Evolutionary conservation across 2,888 invertebrate genomes (phyloP).

Genomic region (Petrolisthes cinctipes): DNA sequence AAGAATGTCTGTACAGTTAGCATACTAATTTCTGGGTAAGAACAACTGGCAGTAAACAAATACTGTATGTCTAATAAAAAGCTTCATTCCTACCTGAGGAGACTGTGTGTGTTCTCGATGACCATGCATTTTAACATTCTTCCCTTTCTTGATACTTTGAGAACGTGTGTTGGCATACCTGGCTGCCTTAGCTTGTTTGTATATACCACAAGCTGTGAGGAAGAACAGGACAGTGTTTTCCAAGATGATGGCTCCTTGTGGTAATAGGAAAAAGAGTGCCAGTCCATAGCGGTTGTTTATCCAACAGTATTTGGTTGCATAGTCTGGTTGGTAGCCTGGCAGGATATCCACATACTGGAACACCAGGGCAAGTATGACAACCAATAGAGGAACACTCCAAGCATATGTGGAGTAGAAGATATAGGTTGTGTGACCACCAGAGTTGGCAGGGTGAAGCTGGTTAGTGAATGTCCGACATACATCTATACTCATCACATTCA

Average conservation of each 20-base stretch:
- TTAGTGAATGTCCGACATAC: slow-evolving; percentile 70
- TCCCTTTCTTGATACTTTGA: slow-evolving; percentile 51
- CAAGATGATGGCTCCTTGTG: slow-evolving; percentile 69
- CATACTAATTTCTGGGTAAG: no score
- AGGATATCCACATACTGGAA: slow-evolving; percentile 65
- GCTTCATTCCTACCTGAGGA: slow-evolving; percentile 17
- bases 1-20: no score
- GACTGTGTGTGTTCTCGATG: not conserved
- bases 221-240: slow-evolving; percentile 70
- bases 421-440: slow-evolving; percentile 50
- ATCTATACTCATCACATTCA: slow-evolving; percentile 72
- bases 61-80: no score
- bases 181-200: slow-evolving; percentile 59
- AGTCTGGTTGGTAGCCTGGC: slow-evolving; percentile 65
- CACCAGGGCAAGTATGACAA: slow-evolving; percentile 67
- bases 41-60: no score
- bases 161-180: slow-evolving; percentile 60
- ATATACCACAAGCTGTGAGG: slow-evolving; percentile 68
- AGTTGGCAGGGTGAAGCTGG: slow-evolving; percentile 45
- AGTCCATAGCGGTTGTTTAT: slow-evolving; percentile 69
- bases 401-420: slow-evolving; percentile 69
- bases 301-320: slow-evolving; percentile 69
- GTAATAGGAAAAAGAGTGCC: slow-evolving; percentile 70
- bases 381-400: slow-evolving; percentile 69
- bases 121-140: slow-evolving; percentile 9